Evolutionary conservation across 1,140 invertebrate species (phyloP).

Genomic region (Aphidius ervi): DNA sequence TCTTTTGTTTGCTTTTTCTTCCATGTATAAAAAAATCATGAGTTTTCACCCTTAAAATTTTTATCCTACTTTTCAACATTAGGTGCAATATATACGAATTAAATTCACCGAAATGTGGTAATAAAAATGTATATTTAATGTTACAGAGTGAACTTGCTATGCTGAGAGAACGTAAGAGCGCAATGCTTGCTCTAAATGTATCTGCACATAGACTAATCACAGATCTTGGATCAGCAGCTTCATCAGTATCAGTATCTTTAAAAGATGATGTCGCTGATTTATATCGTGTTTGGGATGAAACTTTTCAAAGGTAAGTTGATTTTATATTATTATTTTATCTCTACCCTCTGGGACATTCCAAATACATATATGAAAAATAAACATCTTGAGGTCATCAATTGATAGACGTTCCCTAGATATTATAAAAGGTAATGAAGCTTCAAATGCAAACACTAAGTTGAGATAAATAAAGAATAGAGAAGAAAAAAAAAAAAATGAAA

Average conservation of each 20-base stretch:
- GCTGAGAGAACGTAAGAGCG: slow-evolving; percentile 67
- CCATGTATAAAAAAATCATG: too few species aligned
- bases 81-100: slow-evolving; percentile 36
- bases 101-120: slow-evolving; percentile 29
- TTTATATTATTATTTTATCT: background rate
- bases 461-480: slow-evolving; percentile 9
- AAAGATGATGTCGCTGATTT: slow-evolving; percentile 71
- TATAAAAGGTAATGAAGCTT: slow-evolving; percentile 51
- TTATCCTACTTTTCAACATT: background rate
- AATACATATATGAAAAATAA: slow-evolving; percentile 20
- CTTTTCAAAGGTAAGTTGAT: slow-evolving; percentile 65
- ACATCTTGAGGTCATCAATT: slow-evolving; percentile 32
- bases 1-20: too few species aligned
- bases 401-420: slow-evolving; percentile 48
- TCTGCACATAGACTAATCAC: slow-evolving; percentile 69
- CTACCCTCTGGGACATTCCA: slow-evolving; percentile 4
- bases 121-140: slow-evolving; percentile 49
- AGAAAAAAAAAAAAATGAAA: background rate
- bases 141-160: slow-evolving; percentile 62
- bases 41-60: too few species aligned
- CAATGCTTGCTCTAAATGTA: slow-evolving; percentile 69
- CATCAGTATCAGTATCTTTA: slow-evolving; percentile 52
- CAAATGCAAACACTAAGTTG: slow-evolving; percentile 37
- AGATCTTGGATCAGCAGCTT: slow-evolving; percentile 51
- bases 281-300: slow-evolving; percentile 73